Base-by-base conservation (phyloP, 2,797 vertebrate species). In the Cossypha heuglini region DNA sequence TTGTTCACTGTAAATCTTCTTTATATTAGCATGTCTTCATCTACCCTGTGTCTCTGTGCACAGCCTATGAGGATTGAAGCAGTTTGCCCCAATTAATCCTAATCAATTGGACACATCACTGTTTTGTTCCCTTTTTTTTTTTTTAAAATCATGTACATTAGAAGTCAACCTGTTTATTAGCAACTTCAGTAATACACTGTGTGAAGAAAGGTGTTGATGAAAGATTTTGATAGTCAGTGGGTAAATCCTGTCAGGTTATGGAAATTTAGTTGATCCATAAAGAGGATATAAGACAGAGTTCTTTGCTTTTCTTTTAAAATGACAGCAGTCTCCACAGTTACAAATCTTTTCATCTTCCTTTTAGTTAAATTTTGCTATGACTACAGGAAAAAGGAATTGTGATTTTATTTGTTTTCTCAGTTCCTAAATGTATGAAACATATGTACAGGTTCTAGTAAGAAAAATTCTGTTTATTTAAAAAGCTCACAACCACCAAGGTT, bases 321-420 rank as follows among this genome's bases (percentile, higher is more conserved):
- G 0, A 55, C n/a, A 77, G 24, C 9, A n/a, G 28, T 73, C 88
- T 75, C 45, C 0, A 0, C 10, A 78, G 13, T 28, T 13, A 35
- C 0, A 42, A 46, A 21, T 22, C 18, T 74, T 64, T 62, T 73
- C 11, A 26, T 51, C 46, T 64, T 75, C 6, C 8, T 68, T 88
- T 64, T 38, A 29, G 13, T 66, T 84, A 66, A n/a, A 66, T 93
- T 69, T 68, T 79, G 5, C 43, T 38, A 9, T 33, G 18, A 45
- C n/a, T 62, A 1, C 5, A 57, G 16, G 28, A 52, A 61, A 80
- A 92, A 71, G 31, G 3, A 35, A 35, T 13, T 52, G 10, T 85
- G 21, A 16, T 77, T 74, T 72, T 80, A 52, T n/a, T 71, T 8
- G 16, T 38, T 67, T 92, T 86, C 35, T 77, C 42, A 57, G 7